Percentiles rank a stretch among this genome's conserved stretches.
Conservation (phyloP, 2,888 invertebrate genomes). For the Minunthozetes semirufus region DNA sequence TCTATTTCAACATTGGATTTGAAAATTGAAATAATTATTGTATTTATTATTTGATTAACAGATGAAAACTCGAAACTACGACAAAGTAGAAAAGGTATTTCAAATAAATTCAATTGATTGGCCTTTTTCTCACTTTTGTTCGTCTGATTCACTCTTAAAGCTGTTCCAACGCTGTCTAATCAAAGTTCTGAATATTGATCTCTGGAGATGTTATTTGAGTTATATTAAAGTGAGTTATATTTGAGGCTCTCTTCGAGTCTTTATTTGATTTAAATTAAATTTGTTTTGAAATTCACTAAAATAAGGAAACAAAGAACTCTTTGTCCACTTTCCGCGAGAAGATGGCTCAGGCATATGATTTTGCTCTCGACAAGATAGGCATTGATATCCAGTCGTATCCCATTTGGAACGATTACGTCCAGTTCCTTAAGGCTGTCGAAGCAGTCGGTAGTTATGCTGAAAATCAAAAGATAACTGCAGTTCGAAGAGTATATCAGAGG, state of each 20-base stretch:
- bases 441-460: slow-evolving; percentile 98
- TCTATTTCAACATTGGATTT: not conserved
- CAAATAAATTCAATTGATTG: slow-evolving; percentile 31
- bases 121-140: not conserved
- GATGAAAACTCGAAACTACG: slow-evolving; percentile 96
- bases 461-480: slow-evolving; percentile 97
- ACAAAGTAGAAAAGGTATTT: slow-evolving; percentile 95
- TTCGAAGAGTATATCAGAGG: slow-evolving; percentile 91
- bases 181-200: slow-evolving; percentile 96
- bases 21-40: not conserved
- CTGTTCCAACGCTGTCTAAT: slow-evolving; percentile 95
- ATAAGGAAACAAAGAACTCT: slow-evolving; percentile 36
- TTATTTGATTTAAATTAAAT: not conserved
- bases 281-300: not conserved
- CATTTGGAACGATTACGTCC: slow-evolving; percentile 97
- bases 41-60: slow-evolving; percentile 53
- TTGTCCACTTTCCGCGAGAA: slow-evolving; percentile 67
- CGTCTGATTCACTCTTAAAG: slow-evolving; percentile 51
- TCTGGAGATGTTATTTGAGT: slow-evolving; percentile 94
- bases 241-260: not conserved
- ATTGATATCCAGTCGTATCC: slow-evolving; percentile 94
- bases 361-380: slow-evolving; percentile 96
- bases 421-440: slow-evolving; percentile 89
- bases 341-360: slow-evolving; percentile 99
- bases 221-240: slow-evolving; percentile 91